Evolutionary conservation across 2,797 vertebrate species (phyloP).

Genomic region (Oreochromis grahami): DNA sequence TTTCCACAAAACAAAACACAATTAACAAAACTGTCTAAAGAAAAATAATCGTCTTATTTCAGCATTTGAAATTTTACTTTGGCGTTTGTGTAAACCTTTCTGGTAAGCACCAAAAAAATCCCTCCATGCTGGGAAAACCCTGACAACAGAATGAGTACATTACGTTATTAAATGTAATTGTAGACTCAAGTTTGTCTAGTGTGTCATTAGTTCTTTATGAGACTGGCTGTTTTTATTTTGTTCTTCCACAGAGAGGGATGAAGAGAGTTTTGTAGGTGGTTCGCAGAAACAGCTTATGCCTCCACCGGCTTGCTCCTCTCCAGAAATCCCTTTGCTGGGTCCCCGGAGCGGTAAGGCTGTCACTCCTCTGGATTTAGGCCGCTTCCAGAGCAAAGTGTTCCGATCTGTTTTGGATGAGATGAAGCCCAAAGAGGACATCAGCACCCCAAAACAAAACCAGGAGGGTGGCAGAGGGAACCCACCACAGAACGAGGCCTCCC

Average conservation of each 20-base stretch:
- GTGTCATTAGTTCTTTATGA: background rate
- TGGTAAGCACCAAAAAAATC: background rate
- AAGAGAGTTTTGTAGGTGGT: constrained; percentile 73
- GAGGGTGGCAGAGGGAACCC: constrained; percentile 39
- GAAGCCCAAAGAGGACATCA: constrained; percentile 57
- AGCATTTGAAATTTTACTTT: background rate
- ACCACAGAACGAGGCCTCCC: constrained; percentile 76
- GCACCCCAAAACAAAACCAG: constrained; percentile 43
- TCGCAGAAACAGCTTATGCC: constrained; percentile 68
- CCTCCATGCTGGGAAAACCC: background rate
- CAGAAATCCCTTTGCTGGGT: constrained; percentile 65
- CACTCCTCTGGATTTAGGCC: constrained; percentile 87
- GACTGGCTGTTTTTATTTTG: background rate
- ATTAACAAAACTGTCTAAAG: background rate
- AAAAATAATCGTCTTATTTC: background rate
- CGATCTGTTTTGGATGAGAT: constrained; percentile 79
- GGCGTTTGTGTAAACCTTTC: background rate
- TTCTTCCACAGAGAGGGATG: constrained; percentile 60
- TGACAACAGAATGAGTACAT: background rate
- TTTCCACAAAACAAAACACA: background rate
- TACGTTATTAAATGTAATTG: background rate
- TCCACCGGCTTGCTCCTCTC: constrained; percentile 38
- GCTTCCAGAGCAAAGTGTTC: constrained; percentile 90
- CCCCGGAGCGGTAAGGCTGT: constrained; percentile 76
- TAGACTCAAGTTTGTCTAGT: background rate